These are phyloP conservation scores for Microctenopoma steveboyesi DNA, from an alignment of 2,797 vertebrate genomes.

Conservation along the genomic window DNA sequence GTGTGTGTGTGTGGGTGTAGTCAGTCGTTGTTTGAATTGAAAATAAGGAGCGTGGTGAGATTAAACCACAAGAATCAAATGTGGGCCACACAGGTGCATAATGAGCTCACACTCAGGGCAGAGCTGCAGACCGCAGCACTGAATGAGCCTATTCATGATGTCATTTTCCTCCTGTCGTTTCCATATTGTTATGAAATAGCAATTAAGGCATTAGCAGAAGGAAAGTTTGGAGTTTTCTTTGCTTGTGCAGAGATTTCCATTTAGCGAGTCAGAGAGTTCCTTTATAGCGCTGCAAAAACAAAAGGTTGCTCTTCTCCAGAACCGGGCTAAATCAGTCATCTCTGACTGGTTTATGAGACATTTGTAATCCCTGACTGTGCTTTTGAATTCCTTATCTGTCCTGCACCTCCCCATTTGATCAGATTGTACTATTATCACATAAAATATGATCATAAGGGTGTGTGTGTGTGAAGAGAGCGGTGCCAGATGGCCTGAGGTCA, in stretches of 20 bases:
- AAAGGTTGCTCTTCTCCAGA: not conserved
- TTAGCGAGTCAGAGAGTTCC: not conserved
- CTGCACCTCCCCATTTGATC: not conserved
- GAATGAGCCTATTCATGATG: not conserved
- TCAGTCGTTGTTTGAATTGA: not conserved
- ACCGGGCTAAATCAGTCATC: not conserved
- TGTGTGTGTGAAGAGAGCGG: not conserved
- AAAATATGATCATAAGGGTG: not conserved
- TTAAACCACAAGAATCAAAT: too few species aligned
- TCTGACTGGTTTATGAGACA: not conserved
- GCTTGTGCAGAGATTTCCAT: not conserved
- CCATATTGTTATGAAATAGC: not conserved
- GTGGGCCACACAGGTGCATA: too few species aligned
- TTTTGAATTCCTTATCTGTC: not conserved
- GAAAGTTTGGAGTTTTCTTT: not conserved
- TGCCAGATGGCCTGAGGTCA: conserved; percentile 28
- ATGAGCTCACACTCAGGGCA: not conserved
- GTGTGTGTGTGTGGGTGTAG: too few species aligned
- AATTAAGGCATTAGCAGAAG: not conserved
- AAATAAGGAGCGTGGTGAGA: too few species aligned
- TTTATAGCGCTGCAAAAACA: not conserved
- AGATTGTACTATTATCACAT: not conserved
- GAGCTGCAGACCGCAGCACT: too few species aligned
- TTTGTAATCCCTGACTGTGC: not conserved
- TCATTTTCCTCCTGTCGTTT: not conserved